Evolutionary conservation across 2,888 invertebrate species (phyloP), one percentile per base, ranked within the genome.

Genomic region (Acanthoscelides obtectus): DNA sequence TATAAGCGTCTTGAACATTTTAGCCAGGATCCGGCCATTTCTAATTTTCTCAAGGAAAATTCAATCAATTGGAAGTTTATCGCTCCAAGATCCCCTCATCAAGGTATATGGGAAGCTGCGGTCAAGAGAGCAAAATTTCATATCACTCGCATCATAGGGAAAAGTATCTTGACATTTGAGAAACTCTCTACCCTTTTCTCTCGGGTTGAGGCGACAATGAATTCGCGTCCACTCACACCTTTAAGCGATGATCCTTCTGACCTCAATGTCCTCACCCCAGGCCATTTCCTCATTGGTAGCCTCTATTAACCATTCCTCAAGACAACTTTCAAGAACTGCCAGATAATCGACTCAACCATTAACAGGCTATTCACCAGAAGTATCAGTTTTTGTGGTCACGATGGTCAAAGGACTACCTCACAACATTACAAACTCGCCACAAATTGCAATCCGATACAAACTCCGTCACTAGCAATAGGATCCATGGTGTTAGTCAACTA

Each of bases 141-240:
- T 66, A 17, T 67, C 0, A 64, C 12, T 20, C 22, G 70, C 1
- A 22, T 64, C 0, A 5, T 72, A 17, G 22, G 0, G 22, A 70
- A 5, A 8, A 4, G 12, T 17, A 21, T 3, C n/a, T 67, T 70
- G 3, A 69, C 22, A 2, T 72, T 70, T 64, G 67, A 72, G 19
- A 20, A 72, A 22, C 17, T 72, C 5, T 2, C n/a, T 22, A 70
- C 67, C 1, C 1, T 69, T 4, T 25, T 67, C 5, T 8, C 21
- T 20, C 27, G 69, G 25, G 22, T 72, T 17, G 72, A 72, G 22
- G 69, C 72, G 0, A 69, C 71, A 1, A 22, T 75, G 0, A 75
- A 76, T 67, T 76, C 75, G 0, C 22, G 76, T 6, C 75, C 74
- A 0, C 22, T 75, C 0, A 66, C 66, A 17, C 71, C 71, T 19